Conservation (phyloP, 2,797 vertebrate species). For the Centropyge bicolor region DNA sequence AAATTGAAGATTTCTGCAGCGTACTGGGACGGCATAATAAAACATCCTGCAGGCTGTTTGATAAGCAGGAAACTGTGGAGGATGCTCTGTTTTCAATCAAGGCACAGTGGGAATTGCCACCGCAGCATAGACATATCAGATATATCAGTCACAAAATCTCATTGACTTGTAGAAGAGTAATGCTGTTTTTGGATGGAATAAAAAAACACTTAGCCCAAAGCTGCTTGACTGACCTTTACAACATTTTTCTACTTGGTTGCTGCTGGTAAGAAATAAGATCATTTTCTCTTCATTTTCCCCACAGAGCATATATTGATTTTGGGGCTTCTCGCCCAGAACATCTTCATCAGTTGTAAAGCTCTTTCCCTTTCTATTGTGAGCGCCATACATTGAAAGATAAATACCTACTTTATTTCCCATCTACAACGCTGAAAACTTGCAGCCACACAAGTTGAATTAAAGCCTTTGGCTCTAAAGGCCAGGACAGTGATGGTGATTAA, state of each 20-base stretch:
- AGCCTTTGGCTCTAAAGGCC: slow-evolving; percentile 51
- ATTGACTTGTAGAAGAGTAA: slow-evolving; percentile 36
- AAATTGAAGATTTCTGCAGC: slow-evolving; percentile 52
- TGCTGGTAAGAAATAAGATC: slow-evolving; percentile 58
- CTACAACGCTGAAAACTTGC: slow-evolving; percentile 12
- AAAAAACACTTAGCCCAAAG: slow-evolving; percentile 55
- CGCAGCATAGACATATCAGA: slow-evolving; percentile 41
- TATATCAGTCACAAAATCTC: slow-evolving; percentile 51
- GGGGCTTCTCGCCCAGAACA: slow-evolving; percentile 65
- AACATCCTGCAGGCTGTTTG: slow-evolving; percentile 65
- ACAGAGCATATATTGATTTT: slow-evolving; percentile 79
- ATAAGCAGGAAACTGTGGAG: slow-evolving; percentile 48
- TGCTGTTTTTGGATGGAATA: slow-evolving; percentile 42
- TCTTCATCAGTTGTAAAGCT: slow-evolving; percentile 67
- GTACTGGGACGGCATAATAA: slow-evolving; percentile 37
- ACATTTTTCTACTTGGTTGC: slow-evolving; percentile 59
- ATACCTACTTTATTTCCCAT: slow-evolving; percentile 42
- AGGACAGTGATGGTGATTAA: slow-evolving; percentile 21
- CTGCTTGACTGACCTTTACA: slow-evolving; percentile 67
- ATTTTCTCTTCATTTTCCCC: slow-evolving; percentile 73
- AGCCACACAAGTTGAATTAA: slow-evolving; percentile 29
- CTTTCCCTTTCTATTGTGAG: slow-evolving; percentile 41
- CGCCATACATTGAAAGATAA: slow-evolving; percentile 44
- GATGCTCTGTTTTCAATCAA: slow-evolving; percentile 54
- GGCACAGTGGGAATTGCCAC: slow-evolving; percentile 43